Conservation (phyloP, 2,113 vertebrate genomes). For the Protomyctophum bolini region DNA sequence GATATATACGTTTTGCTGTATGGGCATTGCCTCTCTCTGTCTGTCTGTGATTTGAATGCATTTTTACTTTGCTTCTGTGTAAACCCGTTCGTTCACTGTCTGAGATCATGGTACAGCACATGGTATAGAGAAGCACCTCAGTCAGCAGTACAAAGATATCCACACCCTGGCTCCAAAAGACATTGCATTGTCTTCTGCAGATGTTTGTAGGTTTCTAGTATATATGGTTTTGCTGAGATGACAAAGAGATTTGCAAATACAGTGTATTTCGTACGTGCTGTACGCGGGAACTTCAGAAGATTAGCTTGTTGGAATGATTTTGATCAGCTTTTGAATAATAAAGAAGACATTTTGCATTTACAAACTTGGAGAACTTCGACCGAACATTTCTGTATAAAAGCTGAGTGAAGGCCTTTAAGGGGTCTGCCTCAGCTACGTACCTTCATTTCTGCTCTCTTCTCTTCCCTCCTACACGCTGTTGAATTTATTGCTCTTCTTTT, state of each 20-base stretch:
- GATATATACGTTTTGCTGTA: neutral
- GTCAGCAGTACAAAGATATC: constrained; percentile 61
- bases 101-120: constrained; percentile 82
- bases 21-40: constrained; percentile 69
- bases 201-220: neutral
- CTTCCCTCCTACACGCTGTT: constrained; percentile 50
- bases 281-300: neutral
- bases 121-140: constrained; percentile 70
- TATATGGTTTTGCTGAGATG: neutral
- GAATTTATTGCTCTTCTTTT: neutral
- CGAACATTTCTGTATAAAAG: constrained; percentile 32
- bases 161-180: constrained; percentile 53
- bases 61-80: constrained; percentile 99
- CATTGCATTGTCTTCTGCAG: neutral
- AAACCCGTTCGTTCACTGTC: constrained; percentile 81
- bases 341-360: constrained; percentile 2
- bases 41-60: constrained; percentile 98
- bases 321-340: constrained; percentile 5
- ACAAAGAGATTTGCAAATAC: no score
- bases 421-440: constrained; percentile 66
- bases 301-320: neutral
- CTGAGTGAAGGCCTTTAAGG: neutral
- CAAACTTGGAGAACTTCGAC: neutral
- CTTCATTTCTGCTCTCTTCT: constrained; percentile 88
- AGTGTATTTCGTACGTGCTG: neutral